A percentile compares a stretch with the other conserved stretches of the same genome.
These are phyloP conservation scores for Caenorhabditis becei DNA, from an alignment of 2,888 invertebrate genomes.

Conservation along the genomic window DNA sequence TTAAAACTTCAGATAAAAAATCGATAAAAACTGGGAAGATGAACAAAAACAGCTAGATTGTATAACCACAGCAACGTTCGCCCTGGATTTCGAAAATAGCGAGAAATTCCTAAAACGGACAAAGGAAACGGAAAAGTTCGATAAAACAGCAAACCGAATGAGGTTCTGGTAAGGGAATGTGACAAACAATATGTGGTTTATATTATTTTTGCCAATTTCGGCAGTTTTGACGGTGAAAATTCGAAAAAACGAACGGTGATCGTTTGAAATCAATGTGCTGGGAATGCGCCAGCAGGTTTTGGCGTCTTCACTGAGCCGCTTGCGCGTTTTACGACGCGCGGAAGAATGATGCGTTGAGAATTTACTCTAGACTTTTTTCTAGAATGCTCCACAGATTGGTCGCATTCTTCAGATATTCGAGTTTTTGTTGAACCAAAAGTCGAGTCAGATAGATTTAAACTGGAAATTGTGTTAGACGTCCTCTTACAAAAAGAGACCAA, in stretches of 20 bases:
- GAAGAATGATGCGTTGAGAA: too few species aligned
- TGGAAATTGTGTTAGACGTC: too few species aligned
- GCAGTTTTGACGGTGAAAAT: neutral
- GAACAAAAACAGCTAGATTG: too few species aligned
- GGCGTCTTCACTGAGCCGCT: neutral
- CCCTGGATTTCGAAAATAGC: neutral
- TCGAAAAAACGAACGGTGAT: neutral
- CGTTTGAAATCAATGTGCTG: conserved; percentile 9
- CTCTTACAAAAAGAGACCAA: too few species aligned
- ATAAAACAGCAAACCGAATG: neutral
- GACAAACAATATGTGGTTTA: neutral
- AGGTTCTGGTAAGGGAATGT: too few species aligned
- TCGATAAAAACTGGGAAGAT: too few species aligned
- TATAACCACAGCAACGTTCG: neutral
- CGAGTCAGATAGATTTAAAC: too few species aligned
- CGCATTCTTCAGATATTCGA: too few species aligned
- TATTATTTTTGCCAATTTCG: neutral
- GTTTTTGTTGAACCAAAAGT: too few species aligned
- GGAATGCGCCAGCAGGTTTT: neutral
- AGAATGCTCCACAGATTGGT: too few species aligned
- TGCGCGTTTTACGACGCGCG: neutral
- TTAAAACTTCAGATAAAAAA: too few species aligned
- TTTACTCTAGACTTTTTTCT: too few species aligned
- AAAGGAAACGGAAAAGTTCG: neutral
- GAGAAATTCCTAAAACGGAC: neutral